These are phyloP conservation scores for Oncorhynchus kisutch DNA, from an alignment of 2,113 vertebrate species.

Conservation along the genomic window DNA sequence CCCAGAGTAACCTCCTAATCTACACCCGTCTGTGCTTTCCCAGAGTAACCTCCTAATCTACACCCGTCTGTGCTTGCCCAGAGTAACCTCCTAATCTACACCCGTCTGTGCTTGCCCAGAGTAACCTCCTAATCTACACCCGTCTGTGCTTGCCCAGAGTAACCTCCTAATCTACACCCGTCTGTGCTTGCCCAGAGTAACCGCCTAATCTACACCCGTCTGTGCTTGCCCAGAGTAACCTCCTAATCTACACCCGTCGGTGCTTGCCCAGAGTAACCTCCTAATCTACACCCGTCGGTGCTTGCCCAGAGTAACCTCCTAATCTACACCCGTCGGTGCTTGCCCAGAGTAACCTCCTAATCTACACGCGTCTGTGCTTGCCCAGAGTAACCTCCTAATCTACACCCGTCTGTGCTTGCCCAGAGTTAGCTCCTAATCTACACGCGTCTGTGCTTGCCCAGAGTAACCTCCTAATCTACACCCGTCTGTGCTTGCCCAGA, in stretches of 20 bases:
- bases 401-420: conserved; percentile 14
- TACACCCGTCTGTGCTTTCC: conserved; percentile 13
- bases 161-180: conserved; percentile 14
- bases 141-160: too few relatives aligned
- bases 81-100: background rate
- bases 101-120: background rate
- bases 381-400: background rate
- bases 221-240: too few relatives aligned
- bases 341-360: too few relatives aligned
- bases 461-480: background rate
- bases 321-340: conserved; percentile 23
- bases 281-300: conserved; percentile 17
- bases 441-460: conserved; percentile 14
- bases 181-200: too few relatives aligned
- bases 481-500: background rate
- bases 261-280: too few relatives aligned
- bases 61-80: conserved; percentile 12
- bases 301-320: conserved; percentile 1
- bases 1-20: background rate
- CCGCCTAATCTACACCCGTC: conserved; percentile 10
- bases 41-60: background rate
- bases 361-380: conserved; percentile 19
- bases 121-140: conserved; percentile 17
- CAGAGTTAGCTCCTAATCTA: background rate
- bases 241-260: conserved; percentile 13